Percentiles rank a stretch among this genome's conserved stretches.
Conservation (phyloP, 1,140 invertebrate species). For the Aporrectodea caliginosa region DNA sequence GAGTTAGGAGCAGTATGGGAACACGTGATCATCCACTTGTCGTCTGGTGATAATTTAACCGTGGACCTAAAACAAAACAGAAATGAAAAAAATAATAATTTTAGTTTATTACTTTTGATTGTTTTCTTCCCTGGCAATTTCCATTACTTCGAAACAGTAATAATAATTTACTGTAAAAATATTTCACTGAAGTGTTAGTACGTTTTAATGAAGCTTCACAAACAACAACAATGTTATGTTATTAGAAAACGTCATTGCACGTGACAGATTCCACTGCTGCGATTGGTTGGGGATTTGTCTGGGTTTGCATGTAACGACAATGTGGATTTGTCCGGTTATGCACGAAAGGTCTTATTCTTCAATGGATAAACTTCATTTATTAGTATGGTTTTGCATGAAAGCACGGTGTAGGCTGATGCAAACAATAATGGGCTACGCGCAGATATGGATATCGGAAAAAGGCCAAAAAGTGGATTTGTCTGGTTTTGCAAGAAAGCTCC, state of each 20-base stretch:
- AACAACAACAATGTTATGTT: not conserved
- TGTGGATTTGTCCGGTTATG: not conserved
- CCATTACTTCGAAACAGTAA: not conserved
- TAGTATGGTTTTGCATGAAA: no score
- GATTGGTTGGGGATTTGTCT: constrained; percentile 2
- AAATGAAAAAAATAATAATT: not conserved
- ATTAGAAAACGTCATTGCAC: not conserved
- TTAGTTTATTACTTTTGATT: not conserved
- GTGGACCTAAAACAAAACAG: not conserved
- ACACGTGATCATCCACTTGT: not conserved
- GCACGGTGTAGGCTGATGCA: no score
- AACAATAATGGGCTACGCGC: no score
- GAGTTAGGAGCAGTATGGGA: not conserved
- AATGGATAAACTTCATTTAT: no score
- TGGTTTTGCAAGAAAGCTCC: no score
- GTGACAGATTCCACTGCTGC: not conserved
- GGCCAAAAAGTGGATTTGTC: no score
- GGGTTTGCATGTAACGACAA: not conserved
- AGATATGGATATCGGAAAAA: no score
- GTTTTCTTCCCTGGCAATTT: not conserved
- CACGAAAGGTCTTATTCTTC: not conserved
- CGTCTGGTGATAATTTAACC: not conserved
- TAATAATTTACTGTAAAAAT: no score
- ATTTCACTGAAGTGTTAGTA: no score
- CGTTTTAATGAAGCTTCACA: not conserved